Evolutionary conservation across 2,888 invertebrate species (phyloP), one percentile per base, ranked within the genome.

Genomic region (Aleiodes testaceus): DNA sequence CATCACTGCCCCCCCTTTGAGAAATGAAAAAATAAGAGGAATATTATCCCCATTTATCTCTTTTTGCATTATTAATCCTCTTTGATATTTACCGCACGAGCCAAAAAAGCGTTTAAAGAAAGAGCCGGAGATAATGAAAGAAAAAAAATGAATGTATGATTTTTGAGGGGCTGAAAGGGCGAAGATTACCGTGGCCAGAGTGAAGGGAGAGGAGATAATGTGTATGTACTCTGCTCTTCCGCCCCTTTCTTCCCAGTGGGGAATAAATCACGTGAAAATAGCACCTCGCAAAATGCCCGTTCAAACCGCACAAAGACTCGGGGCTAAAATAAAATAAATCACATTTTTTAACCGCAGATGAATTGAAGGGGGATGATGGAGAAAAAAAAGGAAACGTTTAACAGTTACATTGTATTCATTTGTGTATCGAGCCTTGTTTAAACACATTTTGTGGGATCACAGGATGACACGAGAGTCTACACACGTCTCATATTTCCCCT

Each of bases 121-220:
- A 12, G 36, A 59, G 59, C 18, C 16, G 14, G 52, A 64, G 61
- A 30, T 20, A 52, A 16, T 20, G 18, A 64, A 52, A 14, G 11
- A 4, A 49, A 69, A 18, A 52, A 52, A 45, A 64, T 5, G 36
- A 26, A n/a, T n/a, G 20, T 55, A 22, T 55, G 26, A 52, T 55
- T 44, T 18, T 50, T 50, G 36, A 53, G 42, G 59, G 59, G 14
- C 50, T 50, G 42, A 18, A 49, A 59, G 61, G 18, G 30, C 53
- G 47, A 18, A 16, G n/a, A 59, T 47, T 49, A 42, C 22, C 12
- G 30, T 16, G 3, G 44, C 59, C 59, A 18, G 9, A 69, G 61
- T 74, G 79, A 64, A 68, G 47, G 5, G 80, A 79, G 16, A 80
- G 81, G 30, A 2, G 11, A 14, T 12, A 74, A 71, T 5, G 81